Base-by-base conservation (phyloP, 2,113 vertebrate genomes). In the Pseudonaja textilis region DNA sequence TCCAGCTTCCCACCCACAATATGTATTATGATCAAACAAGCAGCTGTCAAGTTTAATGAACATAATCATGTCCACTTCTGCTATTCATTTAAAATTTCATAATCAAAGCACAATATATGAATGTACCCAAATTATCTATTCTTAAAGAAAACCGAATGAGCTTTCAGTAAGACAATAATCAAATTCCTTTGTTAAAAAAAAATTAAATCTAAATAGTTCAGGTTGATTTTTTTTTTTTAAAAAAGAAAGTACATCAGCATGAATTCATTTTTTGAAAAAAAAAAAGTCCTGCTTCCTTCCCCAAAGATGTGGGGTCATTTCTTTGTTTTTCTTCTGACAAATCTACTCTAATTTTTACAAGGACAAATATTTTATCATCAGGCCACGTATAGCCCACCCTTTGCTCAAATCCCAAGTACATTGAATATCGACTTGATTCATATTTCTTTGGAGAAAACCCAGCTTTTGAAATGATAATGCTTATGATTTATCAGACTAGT, bases 221-320 rank as follows among this genome's bases (percentile, higher is more conserved):
- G 34, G 89, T 59, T 39, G 50, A 88, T 94, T 47, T 92, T 93
- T 93, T 93, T 93, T 95, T 94, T 64, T 12, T 0, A 90, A 95
- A 50, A 26, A 93, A 86, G 74, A 93, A 95, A 23, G 34, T 50
- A 87, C 85, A 91, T 86, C 89, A 94, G 69, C 3, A 92, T 89
- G n/a, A 92, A 81, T 26, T 88, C 47, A 91, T 42, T 22, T 64
- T 81, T 81, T 39, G 1, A 22, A 42, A 81, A 8, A 1, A 81
- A 42, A 42, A 42, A 42, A 42, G 7, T 42, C 34, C 74, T 81
- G 34, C 6, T 42, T 42, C 55, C 23, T 92, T 85, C 26, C 56
- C 89, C 61, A 95, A 91, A 34, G 6, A 81, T 23, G 45, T 26
- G 45, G 42, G 2, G 89, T 59, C 10, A 20, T 22, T 81, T 87